Percentiles rank a stretch among this genome's conserved stretches.
phyloP scores from a whole-genome alignment of 2,888 invertebrate genomes.

The Brachynemurus nebulosus region DNA sequence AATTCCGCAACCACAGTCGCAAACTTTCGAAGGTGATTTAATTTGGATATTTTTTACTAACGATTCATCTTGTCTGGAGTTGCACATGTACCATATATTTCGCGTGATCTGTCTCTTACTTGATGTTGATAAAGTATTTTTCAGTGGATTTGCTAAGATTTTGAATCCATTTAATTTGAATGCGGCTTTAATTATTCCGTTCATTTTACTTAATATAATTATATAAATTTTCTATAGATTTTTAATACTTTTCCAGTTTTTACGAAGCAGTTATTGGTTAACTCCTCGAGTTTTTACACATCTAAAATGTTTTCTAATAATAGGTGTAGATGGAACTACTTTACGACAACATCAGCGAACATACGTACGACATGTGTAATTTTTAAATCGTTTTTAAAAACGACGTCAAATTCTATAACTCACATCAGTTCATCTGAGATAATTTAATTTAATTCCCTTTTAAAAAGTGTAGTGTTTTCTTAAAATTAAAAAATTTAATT shows the following conservation, averaged over 20 bases:
- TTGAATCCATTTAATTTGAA: constrained; percentile 31
- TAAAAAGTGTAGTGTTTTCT: too few species aligned
- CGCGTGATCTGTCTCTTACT: constrained; percentile 50
- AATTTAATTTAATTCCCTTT: too few species aligned
- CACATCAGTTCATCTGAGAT: too few species aligned
- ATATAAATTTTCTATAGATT: neutral
- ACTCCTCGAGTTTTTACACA: neutral
- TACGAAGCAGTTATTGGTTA: neutral
- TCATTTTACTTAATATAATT: constrained; percentile 39
- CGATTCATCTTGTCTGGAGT: constrained; percentile 26
- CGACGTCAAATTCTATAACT: too few species aligned
- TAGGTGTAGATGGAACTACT: neutral
- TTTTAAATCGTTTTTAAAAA: too few species aligned
- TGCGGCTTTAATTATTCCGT: constrained; percentile 48
- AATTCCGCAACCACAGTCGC: constrained; percentile 53
- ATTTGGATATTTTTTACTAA: constrained; percentile 25
- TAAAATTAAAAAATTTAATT: too few species aligned
- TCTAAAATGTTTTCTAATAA: too few species aligned
- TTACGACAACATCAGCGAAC: too few species aligned
- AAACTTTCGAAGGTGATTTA: constrained; percentile 44
- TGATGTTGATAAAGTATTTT: constrained; percentile 23
- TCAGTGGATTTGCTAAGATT: constrained; percentile 25
- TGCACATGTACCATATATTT: constrained; percentile 60
- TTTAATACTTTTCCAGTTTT: neutral
- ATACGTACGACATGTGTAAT: too few species aligned